These are phyloP conservation scores for Aelia acuminata DNA, from an alignment of 2,888 invertebrate species.

Conservation along the genomic window DNA sequence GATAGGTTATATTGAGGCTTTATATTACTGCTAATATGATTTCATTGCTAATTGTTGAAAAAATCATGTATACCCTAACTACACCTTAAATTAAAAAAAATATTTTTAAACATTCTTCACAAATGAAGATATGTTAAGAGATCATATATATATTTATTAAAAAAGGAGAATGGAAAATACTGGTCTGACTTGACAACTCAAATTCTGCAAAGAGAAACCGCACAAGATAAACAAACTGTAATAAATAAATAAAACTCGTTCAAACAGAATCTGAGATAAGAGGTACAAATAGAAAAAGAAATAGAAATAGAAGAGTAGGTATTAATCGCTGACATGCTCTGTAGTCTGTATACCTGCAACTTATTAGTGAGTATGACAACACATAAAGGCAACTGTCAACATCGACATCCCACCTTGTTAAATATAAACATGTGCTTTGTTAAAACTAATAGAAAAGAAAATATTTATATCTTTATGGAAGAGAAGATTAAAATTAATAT, in stretches of 20 bases:
- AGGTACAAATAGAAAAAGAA: conserved; percentile 54
- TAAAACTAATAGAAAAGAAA: conserved; percentile 28
- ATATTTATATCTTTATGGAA: conserved; percentile 35
- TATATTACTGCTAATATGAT: background rate
- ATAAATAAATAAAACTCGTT: conserved; percentile 56
- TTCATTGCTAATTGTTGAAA: background rate
- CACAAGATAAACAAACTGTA: conserved; percentile 55
- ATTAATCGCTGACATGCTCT: conserved; percentile 64
- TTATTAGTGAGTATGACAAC: conserved; percentile 63
- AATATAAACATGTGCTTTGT: conserved; percentile 46
- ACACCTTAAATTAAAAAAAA: background rate
- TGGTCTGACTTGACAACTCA: conserved; percentile 53
- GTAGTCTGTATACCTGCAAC: conserved; percentile 62
- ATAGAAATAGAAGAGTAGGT: conserved; percentile 59
- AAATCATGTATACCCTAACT: background rate
- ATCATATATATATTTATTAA: background rate
- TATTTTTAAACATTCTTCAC: background rate
- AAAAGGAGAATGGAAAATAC: background rate
- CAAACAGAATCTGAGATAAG: conserved; percentile 58
- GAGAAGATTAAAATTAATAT: conserved; percentile 33
- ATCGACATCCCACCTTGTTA: conserved; percentile 58
- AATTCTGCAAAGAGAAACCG: conserved; percentile 57
- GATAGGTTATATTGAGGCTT: background rate
- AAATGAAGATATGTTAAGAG: background rate
- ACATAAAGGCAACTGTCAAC: conserved; percentile 58